Base-by-base conservation (phyloP, 2,113 vertebrate species). In the Erpornis zantholeuca region DNA sequence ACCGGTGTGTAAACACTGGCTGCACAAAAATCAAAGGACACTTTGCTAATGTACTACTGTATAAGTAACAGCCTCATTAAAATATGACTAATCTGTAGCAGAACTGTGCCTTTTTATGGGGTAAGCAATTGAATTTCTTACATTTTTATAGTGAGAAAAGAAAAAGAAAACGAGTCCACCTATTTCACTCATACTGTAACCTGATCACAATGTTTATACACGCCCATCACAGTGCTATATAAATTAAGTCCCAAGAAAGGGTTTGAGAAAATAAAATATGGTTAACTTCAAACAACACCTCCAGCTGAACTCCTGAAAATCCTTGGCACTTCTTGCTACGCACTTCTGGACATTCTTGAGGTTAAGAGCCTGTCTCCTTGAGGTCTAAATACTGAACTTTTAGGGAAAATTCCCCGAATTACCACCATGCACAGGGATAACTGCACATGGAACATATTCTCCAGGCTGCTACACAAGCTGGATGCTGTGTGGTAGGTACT, bases 241-340 rank as follows among this genome's bases (percentile, higher is more conserved):
- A 97, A 97, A 97, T 91, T 80, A 94, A 95, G 96, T 94, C 78
- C 97, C 90, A 93, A 95, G 94, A 96, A 95, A 97, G 82, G 84
- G 86, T 96, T 38, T 52, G 45, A 91, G 92, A 97, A 97, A 98
- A 97, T 96, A 98, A 97, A 97, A 97, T 90, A 96, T 61, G 96
- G 97, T 93, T 97, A 95, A 82, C 88, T 97, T 98, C 98, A 98
- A 98, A 97, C 97, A 98, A 97, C 97, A 97, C 98, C 97, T 97
- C 92, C 94, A 94, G 93, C 95, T 96, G 95, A 97, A 96, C 96
- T 97, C 93, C 92, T 92, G 94, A 96, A 97, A 80, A 95, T 91
- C 86, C 90, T 36, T 63, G 85, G 91, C 92, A 96, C 88, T 60
- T 88, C 94, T 68, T 70, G 86, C 80, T 69, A 38, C 12, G 6